A percentile compares a stretch with the other conserved stretches of the same genome.
phyloP scores from a whole-genome alignment of 2,888 invertebrate species.

The Agriotes lineatus region DNA sequence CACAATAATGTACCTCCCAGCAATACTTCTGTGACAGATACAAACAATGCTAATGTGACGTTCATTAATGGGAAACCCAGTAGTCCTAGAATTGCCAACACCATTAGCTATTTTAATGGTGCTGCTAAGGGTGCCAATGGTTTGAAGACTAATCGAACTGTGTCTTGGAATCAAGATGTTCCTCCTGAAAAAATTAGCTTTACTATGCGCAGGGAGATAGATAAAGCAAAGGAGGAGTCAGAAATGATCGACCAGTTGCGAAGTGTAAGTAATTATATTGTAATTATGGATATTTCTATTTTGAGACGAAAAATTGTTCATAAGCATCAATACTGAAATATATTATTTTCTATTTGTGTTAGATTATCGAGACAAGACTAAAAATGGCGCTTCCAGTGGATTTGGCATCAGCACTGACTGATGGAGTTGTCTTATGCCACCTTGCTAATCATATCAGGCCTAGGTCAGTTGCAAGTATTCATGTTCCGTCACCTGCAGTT shows the following conservation, averaged over 20 bases:
- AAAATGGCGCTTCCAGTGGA: slow-evolving; percentile 92
- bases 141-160: slow-evolving; percentile 65
- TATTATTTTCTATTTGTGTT: not conserved
- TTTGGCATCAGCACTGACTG: slow-evolving; percentile 85
- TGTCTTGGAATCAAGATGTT: slow-evolving; percentile 81
- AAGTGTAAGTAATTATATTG: slow-evolving; percentile 75
- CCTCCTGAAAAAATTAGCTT: slow-evolving; percentile 85
- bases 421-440: slow-evolving; percentile 95
- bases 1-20: slow-evolving; percentile 68
- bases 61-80: slow-evolving; percentile 57
- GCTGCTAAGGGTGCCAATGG: slow-evolving; percentile 65
- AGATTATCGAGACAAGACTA: slow-evolving; percentile 91
- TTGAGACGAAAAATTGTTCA: too few relatives aligned
- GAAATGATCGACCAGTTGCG: slow-evolving; percentile 87
- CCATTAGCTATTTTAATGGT: slow-evolving; percentile 73
- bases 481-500: slow-evolving; percentile 94
- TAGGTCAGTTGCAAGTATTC: slow-evolving; percentile 91
- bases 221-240: slow-evolving; percentile 90
- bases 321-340: too few relatives aligned
- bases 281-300: not conserved
- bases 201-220: slow-evolving; percentile 92
- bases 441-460: slow-evolving; percentile 94
- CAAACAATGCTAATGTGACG: slow-evolving; percentile 65
- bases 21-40: slow-evolving; percentile 66
- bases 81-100: slow-evolving; percentile 69